These are phyloP conservation scores for Epinotia brunnichana DNA, from an alignment of 2,888 invertebrate genomes.

Conservation along the genomic window DNA sequence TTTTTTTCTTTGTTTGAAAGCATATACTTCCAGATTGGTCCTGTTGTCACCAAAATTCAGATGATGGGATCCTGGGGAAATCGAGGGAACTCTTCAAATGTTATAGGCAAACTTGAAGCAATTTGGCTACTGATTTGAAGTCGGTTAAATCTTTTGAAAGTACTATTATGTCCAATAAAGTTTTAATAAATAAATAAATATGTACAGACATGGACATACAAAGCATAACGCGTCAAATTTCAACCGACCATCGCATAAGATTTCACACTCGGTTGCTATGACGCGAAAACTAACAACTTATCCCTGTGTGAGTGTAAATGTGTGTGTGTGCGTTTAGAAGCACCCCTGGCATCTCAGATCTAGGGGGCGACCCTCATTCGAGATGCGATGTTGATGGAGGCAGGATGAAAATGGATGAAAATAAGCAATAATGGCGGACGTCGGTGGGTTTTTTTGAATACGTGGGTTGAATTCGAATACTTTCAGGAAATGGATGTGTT, in stretches of 20 bases:
- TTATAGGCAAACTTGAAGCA: too few relatives aligned
- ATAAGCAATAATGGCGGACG: slow-evolving; percentile 38
- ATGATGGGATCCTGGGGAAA: too few relatives aligned
- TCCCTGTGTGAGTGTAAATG: neutral
- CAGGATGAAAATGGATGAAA: slow-evolving; percentile 39
- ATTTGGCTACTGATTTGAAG: too few relatives aligned
- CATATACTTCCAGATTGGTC: too few relatives aligned
- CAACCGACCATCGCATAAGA: slow-evolving; percentile 25
- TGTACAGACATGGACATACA: too few relatives aligned
- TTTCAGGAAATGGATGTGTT: neutral
- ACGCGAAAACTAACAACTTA: slow-evolving; percentile 26
- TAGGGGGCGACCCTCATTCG: slow-evolving; percentile 38
- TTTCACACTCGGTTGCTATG: slow-evolving; percentile 32
- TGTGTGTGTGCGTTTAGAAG: slow-evolving; percentile 2
- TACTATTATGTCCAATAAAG: too few relatives aligned
- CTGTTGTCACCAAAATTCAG: too few relatives aligned
- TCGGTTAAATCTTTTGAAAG: too few relatives aligned
- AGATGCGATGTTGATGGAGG: slow-evolving; percentile 30
- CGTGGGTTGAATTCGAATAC: slow-evolving; percentile 24
- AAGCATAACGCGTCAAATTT: neutral
- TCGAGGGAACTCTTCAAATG: too few relatives aligned
- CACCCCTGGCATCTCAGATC: slow-evolving; percentile 34
- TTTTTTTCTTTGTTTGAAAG: too few relatives aligned
- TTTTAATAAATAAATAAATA: too few relatives aligned
- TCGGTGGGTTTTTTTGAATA: slow-evolving; percentile 23